A percentile compares a stretch with the other conserved stretches of the same genome.
Evolutionary conservation across 2,888 invertebrate species (phyloP).

Genomic region (Protophormia terraenovae): DNA sequence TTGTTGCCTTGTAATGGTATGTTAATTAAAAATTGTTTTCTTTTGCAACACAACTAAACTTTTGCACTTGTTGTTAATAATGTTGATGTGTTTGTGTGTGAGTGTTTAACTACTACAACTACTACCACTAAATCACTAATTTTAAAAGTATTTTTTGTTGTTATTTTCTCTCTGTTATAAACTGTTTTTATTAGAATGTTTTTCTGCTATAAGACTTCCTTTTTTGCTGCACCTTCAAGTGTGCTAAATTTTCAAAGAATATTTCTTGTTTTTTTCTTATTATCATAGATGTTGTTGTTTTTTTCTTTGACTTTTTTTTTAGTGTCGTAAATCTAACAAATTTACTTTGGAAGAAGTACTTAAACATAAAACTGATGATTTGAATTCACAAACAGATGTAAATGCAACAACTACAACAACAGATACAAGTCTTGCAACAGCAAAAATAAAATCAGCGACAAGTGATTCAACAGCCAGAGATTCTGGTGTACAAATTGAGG

Average conservation of each 20-base stretch:
- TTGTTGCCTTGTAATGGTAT: constrained; percentile 11
- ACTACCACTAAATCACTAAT: constrained; percentile 39
- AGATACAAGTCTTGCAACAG: no score
- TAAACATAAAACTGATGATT: constrained; percentile 57
- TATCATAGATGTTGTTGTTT: neutral
- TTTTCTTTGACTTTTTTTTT: neutral
- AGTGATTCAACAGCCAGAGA: constrained; percentile 65
- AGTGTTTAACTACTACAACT: constrained; percentile 4
- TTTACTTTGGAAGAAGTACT: constrained; percentile 54
- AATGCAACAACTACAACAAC: constrained; percentile 35
- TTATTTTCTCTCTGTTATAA: neutral
- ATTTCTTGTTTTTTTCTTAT: neutral
- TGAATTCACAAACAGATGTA: constrained; percentile 51
- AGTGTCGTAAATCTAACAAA: constrained; percentile 43
- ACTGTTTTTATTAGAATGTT: neutral
- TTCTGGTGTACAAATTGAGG: constrained; percentile 71
- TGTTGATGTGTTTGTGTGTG: constrained; percentile 13
- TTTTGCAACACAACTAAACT: neutral
- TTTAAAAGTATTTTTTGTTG: neutral
- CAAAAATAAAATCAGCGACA: constrained; percentile 28
- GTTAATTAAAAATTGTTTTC: constrained; percentile 43
- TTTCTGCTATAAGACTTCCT: neutral
- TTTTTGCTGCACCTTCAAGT: neutral
- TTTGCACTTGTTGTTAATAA: neutral
- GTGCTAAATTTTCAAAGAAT: neutral